A percentile compares a stretch with the other conserved stretches of the same genome.
Conservation (phyloP, 2,888 invertebrate species). For the Drosophila algonquin region DNA sequence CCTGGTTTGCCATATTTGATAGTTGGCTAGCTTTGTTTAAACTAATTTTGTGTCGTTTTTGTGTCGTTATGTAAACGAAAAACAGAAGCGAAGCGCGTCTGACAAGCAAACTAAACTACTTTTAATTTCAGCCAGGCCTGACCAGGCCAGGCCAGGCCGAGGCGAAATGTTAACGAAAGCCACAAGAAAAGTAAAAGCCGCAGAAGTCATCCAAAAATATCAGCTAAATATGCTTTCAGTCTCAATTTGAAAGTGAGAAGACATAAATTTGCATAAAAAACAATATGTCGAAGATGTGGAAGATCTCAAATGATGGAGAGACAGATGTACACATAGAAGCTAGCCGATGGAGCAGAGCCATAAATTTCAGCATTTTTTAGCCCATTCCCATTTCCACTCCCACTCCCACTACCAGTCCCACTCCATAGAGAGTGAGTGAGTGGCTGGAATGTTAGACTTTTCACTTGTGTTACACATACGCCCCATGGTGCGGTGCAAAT, state of each 20-base stretch:
- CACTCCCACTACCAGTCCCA: slow-evolving; percentile 15
- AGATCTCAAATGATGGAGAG: neutral
- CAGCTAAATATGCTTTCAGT: slow-evolving; percentile 64
- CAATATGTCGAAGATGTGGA: slow-evolving; percentile 34
- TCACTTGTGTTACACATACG: slow-evolving; percentile 79
- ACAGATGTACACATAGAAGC: neutral
- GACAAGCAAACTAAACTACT: slow-evolving; percentile 63
- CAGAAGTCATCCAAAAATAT: slow-evolving; percentile 61
- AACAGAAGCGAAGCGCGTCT: slow-evolving; percentile 52
- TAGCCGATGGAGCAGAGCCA: slow-evolving; percentile 4
- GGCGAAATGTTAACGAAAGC: slow-evolving; percentile 44
- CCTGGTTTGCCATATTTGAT: slow-evolving; percentile 48
- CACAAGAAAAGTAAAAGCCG: slow-evolving; percentile 72
- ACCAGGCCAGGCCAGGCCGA: neutral
- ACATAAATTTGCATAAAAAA: slow-evolving; percentile 72
- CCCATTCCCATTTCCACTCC: neutral
- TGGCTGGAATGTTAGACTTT: slow-evolving; percentile 66
- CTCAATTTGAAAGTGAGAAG: slow-evolving; percentile 64
- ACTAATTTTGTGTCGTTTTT: slow-evolving; percentile 28
- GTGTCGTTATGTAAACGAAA: slow-evolving; percentile 50
- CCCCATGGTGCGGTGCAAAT: slow-evolving; percentile 73
- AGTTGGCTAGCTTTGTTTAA: slow-evolving; percentile 31
- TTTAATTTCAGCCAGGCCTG: slow-evolving; percentile 63
- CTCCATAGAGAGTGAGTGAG: slow-evolving; percentile 31
- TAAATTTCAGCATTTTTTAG: slow-evolving; percentile 38